These are phyloP conservation scores for Phrixothrix hirtus DNA, from an alignment of 2,888 invertebrate genomes.

Conservation along the genomic window DNA sequence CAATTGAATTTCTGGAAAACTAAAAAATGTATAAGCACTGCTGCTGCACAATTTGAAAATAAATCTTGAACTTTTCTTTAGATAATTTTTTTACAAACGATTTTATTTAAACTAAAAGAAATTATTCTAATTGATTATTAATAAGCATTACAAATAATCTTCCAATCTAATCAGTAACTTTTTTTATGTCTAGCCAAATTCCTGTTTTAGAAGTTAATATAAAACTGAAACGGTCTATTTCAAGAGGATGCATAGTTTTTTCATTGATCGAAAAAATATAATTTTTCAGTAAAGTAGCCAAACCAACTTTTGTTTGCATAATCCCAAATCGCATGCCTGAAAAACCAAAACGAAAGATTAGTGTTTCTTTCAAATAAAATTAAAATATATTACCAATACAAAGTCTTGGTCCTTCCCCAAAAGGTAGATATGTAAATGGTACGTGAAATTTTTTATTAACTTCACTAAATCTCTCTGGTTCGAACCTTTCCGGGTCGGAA, in stretches of 20 bases:
- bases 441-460: slow-evolving; percentile 60
- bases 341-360: slow-evolving; percentile 14
- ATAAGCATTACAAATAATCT: no score
- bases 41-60: no score
- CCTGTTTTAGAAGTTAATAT: slow-evolving; percentile 33
- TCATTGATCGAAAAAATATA: slow-evolving; percentile 39
- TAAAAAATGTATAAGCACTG: no score
- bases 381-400: slow-evolving; percentile 57
- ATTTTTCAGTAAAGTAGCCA: slow-evolving; percentile 36
- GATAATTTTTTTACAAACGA: no score
- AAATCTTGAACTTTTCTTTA: no score
- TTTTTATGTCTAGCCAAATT: slow-evolving; percentile 37
- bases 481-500: slow-evolving; percentile 24
- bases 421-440: slow-evolving; percentile 61
- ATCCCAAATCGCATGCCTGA: slow-evolving; percentile 46
- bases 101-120: no score
- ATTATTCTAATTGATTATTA: no score
- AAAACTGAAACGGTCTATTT: slow-evolving; percentile 29
- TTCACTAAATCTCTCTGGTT: slow-evolving; percentile 55
- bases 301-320: slow-evolving; percentile 43
- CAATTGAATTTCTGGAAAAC: no score
- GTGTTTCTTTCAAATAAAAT: slow-evolving; percentile 2
- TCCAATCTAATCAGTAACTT: no score
- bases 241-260: slow-evolving; percentile 39
- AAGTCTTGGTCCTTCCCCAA: slow-evolving; percentile 63